Conservation (phyloP, 2,113 vertebrate genomes). For the Xenopus tropicalis region UCB_Xtro_10.0 CM004445.2:152596501-152597000, state of each 20-base stretch:
- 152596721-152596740: no score
- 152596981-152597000: constrained; percentile 91
- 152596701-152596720: no score
- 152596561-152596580: not conserved
- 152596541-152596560: not conserved
- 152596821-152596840: constrained; percentile 85
- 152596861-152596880: constrained; percentile 76
- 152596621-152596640: not conserved
- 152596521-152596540: not conserved
- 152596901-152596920: not conserved
- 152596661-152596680: no score
- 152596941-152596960: no score
- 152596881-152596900: constrained; percentile 48
- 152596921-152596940: not conserved
- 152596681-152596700: no score
- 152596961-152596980: constrained; percentile 72
- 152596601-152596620: not conserved
- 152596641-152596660: not conserved
- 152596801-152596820: constrained; percentile 87
- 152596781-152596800: constrained; percentile 93
- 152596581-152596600: not conserved
- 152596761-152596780: constrained; percentile 88
- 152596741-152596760: constrained; percentile 65
- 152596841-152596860: constrained; percentile 83
- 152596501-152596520: not conserved